These are phyloP conservation scores for Osmerus mordax DNA, from an alignment of 2,113 vertebrate species.

Conservation along the genomic window DNA sequence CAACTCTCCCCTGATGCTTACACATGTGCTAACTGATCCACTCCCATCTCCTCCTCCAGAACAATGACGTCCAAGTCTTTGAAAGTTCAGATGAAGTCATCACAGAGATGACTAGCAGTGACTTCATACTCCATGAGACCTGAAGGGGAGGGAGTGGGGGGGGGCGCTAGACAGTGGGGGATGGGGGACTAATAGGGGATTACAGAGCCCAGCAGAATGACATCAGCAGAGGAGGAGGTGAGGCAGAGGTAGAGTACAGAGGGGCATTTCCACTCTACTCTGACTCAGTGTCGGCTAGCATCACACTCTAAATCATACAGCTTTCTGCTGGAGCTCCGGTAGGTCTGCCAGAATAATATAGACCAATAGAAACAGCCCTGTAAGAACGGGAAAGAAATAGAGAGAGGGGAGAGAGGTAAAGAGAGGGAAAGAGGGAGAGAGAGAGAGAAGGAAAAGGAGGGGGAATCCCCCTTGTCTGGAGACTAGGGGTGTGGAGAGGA, in stretches of 20 bases:
- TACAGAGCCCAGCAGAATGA: constrained; percentile 62
- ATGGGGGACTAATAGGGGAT: constrained; percentile 41
- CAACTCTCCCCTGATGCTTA: background rate
- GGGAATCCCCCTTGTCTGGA: constrained; percentile 38
- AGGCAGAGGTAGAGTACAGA: constrained; percentile 17
- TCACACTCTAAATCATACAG: constrained; percentile 59
- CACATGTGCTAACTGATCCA: constrained; percentile 20
- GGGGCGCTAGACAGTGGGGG: constrained; percentile 13
- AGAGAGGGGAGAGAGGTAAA: constrained; percentile 20
- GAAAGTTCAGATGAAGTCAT: constrained; percentile 68
- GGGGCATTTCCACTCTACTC: constrained; percentile 12
- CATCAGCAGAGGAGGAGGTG: constrained; percentile 60
- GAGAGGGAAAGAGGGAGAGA: constrained; percentile 23
- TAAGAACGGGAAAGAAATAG: constrained; percentile 15
- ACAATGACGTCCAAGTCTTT: constrained; percentile 23
- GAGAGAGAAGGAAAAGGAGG: background rate
- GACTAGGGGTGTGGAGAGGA: constrained; percentile 39
- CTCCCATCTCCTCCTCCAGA: constrained; percentile 18
- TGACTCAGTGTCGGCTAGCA: constrained; percentile 24
- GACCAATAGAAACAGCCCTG: constrained; percentile 40
- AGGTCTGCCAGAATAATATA: constrained; percentile 40
- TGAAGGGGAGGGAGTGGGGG: constrained; percentile 12
- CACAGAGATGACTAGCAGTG: constrained; percentile 46
- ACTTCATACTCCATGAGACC: constrained; percentile 50
- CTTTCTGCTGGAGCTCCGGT: constrained; percentile 17